Base-by-base conservation (phyloP, 64 coral and sea anemone species). In the Trachythela sp. region DNA sequence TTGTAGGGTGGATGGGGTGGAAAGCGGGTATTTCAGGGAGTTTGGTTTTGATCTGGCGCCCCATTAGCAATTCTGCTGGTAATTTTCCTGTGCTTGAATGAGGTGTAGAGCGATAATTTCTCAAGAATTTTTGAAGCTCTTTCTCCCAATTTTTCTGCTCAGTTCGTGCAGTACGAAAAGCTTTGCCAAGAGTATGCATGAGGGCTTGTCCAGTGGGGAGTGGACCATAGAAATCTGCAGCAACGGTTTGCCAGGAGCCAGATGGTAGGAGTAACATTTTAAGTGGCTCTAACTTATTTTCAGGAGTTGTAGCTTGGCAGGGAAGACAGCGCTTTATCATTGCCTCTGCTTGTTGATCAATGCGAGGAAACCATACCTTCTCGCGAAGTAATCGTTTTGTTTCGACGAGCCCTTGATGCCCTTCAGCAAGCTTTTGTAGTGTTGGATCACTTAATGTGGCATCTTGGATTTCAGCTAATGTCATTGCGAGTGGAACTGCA, bases 81-180 rank as follows among this genome's bases (percentile, higher is more conserved):
- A 50, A 64, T 20, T 40, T 50, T 33, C 84, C 58, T 48, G 84
- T 86, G 2, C 40, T 48, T 36, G 52, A 83, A 60, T 87, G 90
- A 36, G 68, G 85, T 35, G 91, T 92, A 4, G 34, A 68, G 24
- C 91, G 75, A 60, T 92, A 92, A 2, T 85, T 36, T 31, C 48
- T 5, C 59, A 91, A 85, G 40, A 88, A 88, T 87, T 77, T 64
- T 49, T 86, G 39, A 39, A 86, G 84, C 38, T 85, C 84, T 67
- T 68, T n/a, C 43, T 64, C 8, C 40, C 60, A 77, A 32, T 77
- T 31, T 68, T 83, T 83, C 36, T 50, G 40, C 54, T 89, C 29
- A 31, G 34, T 83, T 77, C 35, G 30, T 48, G 86, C 58, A 36
- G 86, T 70, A 36, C 54, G 35, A 24, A 88, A 24, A 36, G 87